Evolutionary conservation across 2,113 vertebrate genomes (phyloP).

Genomic region (Turnix velox): DNA sequence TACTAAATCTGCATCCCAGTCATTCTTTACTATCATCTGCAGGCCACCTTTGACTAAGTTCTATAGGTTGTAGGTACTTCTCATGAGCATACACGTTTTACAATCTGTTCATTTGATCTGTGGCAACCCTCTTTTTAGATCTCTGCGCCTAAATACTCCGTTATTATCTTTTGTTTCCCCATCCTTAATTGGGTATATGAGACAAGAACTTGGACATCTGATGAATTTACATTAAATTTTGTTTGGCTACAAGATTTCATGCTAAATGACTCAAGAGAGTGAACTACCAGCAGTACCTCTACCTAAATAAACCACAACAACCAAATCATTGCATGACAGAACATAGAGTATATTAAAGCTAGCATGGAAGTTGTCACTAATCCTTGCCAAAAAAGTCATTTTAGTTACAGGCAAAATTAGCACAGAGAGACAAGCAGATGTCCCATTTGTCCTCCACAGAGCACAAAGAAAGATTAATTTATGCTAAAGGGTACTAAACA

Average conservation of each 20-base stretch:
- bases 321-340: not conserved
- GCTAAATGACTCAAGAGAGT: not conserved
- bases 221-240: accelerated
- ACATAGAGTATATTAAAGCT: not conserved
- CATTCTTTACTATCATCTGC: not conserved
- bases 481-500: not conserved
- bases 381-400: not conserved
- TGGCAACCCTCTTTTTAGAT: not conserved
- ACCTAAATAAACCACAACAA: not conserved
- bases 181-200: not conserved
- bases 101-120: not conserved
- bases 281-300: not conserved
- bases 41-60: not conserved
- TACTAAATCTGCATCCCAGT: not conserved
- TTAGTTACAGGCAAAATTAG: not conserved
- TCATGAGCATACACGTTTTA: not conserved
- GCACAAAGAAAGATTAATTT: accelerated
- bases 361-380: not conserved
- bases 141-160: accelerated
- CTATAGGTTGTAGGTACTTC: not conserved
- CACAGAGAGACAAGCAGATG: not conserved
- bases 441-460: not conserved
- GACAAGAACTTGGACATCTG: not conserved
- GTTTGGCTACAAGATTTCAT: not conserved
- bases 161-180: not conserved